A percentile compares a stretch with the other conserved stretches of the same genome.
phyloP scores from a whole-genome alignment of 1,140 invertebrate species.

The Trichomalopsis sarcophagae region DNA sequence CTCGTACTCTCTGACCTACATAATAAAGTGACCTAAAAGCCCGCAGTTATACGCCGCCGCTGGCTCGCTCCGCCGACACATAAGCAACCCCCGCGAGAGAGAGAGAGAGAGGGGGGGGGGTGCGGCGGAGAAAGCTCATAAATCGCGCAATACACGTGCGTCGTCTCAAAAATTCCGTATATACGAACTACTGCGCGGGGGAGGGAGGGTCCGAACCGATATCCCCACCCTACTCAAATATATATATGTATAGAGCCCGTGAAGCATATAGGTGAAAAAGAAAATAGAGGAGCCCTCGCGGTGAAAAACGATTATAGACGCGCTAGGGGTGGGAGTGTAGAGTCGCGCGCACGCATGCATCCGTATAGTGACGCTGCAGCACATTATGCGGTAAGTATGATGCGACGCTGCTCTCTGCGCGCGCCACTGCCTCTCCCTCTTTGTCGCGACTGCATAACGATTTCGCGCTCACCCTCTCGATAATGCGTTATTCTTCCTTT shows the following conservation, averaged over 20 bases:
- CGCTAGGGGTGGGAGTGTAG: neutral
- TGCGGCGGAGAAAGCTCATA: neutral
- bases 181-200: neutral
- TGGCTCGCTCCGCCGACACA: neutral
- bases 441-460: neutral
- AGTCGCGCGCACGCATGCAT: slow-evolving; percentile 19
- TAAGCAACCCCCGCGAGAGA: neutral
- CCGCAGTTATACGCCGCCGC: slow-evolving; percentile 12
- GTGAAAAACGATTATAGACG: neutral
- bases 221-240: neutral
- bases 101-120: neutral
- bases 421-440: slow-evolving; percentile 1
- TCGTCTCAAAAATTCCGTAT: neutral
- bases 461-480: neutral
- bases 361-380: slow-evolving; percentile 39
- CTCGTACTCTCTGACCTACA: slow-evolving; percentile 45
- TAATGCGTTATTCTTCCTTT: neutral
- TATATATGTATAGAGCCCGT: too few relatives aligned
- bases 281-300: neutral
- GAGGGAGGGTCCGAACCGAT: neutral
- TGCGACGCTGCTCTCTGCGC: slow-evolving; percentile 32
- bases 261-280: neutral
- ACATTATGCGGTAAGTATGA: slow-evolving; percentile 52
- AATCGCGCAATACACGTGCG: neutral
- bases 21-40: slow-evolving; percentile 53